Base-by-base conservation (phyloP, 2,888 invertebrate genomes). In the Itoplectis maculator region DNA sequence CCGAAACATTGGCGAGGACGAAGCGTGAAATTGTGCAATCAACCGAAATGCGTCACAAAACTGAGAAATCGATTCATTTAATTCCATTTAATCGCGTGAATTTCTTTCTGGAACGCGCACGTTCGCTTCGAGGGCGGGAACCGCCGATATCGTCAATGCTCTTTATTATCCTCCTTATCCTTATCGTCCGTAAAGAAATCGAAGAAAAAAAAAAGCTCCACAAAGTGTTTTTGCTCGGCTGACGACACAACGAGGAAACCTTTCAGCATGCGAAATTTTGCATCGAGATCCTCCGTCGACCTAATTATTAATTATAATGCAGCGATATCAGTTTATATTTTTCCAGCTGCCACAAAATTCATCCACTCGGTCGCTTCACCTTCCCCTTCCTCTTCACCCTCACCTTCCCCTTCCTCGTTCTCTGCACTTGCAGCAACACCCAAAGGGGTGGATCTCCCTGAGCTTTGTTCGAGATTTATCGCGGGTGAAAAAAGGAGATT, bases 241-340 rank as follows among this genome's bases (percentile, higher is more conserved):
- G 75, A 66, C 75, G 56, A 75, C 54, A 75, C 56, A 66, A 42
- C 9, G 11, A 8, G 37, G 20, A 11, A 29, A 68, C 66, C 5
- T 75, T 75, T 75, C 66, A 66, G 56, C 56, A 66, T 18, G 8
- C 45, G 11, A 54, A 51, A 42, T 40, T 20, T 11, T 40, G 13
- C 56, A 6, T 3, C 15, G 15, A 29, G 2, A 56, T 66, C 75
- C 56, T 75, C 56, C 11, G 13, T 35, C 65, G 75, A 66, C 66
- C 75, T 37, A 74, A n/a, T 74, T 74, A 56, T 65, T 56, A 40
- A 56, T 20, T 11, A 49, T 18, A 51, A 37, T 78, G 40, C n/a
- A 29, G n/a, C n/a, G n/a, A n/a, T n/a, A 35, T 72, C 63, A 47
- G 37, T 11, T 35, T 29, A 45, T 47, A 9, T 37, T 69, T 47